Percentiles rank a stretch among this genome's conserved stretches.
Evolutionary conservation across 1,140 invertebrate genomes (phyloP).

Genomic region (Philotrypesis tridentata): DNA sequence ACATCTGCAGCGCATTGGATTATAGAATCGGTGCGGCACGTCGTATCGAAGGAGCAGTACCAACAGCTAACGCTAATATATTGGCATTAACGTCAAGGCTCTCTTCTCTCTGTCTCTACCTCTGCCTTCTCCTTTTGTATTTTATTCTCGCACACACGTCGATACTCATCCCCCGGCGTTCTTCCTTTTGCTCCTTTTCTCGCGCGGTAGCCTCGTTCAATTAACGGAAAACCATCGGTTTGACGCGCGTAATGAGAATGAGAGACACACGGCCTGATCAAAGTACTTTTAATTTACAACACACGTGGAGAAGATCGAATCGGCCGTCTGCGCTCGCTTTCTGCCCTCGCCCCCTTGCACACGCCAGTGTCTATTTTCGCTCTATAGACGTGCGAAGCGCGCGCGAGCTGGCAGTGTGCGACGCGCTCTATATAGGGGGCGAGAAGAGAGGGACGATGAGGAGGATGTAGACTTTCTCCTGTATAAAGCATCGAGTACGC

Average conservation of each 20-base stretch:
- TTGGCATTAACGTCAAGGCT: constrained; percentile 53
- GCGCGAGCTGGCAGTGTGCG: too few relatives aligned
- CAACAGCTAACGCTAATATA: constrained; percentile 34
- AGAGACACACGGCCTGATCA: not conserved
- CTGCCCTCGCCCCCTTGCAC: not conserved
- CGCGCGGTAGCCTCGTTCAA: not conserved
- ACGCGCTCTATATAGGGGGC: too few relatives aligned
- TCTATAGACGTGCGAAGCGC: too few relatives aligned
- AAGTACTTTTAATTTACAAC: not conserved
- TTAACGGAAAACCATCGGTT: constrained; percentile 16
- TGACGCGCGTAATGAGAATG: not conserved
- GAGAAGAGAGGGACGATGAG: too few relatives aligned
- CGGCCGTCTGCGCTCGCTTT: not conserved
- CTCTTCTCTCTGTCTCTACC: constrained; percentile 50
- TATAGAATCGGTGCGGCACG: not conserved
- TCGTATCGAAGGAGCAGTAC: not conserved
- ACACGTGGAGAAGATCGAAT: not conserved
- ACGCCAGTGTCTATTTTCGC: too few relatives aligned
- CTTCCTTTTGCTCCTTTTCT: not conserved
- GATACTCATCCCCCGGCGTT: not conserved
- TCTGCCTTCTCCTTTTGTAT: not conserved
- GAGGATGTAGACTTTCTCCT: too few relatives aligned
- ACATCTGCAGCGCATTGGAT: not conserved
- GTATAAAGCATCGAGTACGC: not conserved
- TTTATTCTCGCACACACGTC: not conserved